Evolutionary conservation across 2,888 invertebrate species (phyloP).

Genomic region (Spodoptera picta): DNA sequence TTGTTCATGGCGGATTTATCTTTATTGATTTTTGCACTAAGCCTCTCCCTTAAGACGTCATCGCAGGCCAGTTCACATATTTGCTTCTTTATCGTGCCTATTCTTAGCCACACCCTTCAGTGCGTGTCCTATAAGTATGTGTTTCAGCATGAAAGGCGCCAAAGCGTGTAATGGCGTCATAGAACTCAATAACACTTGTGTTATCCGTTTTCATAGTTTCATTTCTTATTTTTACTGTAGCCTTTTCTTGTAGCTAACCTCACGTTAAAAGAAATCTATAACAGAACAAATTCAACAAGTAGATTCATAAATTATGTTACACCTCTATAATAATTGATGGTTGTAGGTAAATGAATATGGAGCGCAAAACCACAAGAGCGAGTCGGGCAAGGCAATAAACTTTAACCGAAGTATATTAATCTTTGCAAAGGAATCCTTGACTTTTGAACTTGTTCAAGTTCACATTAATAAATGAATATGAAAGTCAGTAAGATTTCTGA

Average conservation of each 20-base stretch:
- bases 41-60: constrained; percentile 16
- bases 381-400: constrained; percentile 1
- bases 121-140: neutral
- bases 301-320: too few species aligned
- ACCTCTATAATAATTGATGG: neutral
- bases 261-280: constrained; percentile 2
- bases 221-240: too few species aligned
- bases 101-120: constrained; percentile 14
- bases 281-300: constrained; percentile 5
- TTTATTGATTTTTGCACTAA: neutral
- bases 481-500: neutral
- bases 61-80: constrained; percentile 9
- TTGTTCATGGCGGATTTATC: neutral
- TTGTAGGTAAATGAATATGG: neutral
- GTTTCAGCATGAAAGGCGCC: neutral
- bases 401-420: neutral
- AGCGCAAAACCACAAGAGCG: neutral
- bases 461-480: neutral
- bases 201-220: too few species aligned
- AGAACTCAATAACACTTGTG: too few species aligned
- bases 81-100: constrained; percentile 14
- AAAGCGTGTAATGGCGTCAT: constrained; percentile 18
- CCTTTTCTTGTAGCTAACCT: too few species aligned
- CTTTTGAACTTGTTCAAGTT: constrained; percentile 12
- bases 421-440: neutral